Evolutionary conservation across 2,888 invertebrate genomes (phyloP).

Genomic region (Polydrusus tereticollis): DNA sequence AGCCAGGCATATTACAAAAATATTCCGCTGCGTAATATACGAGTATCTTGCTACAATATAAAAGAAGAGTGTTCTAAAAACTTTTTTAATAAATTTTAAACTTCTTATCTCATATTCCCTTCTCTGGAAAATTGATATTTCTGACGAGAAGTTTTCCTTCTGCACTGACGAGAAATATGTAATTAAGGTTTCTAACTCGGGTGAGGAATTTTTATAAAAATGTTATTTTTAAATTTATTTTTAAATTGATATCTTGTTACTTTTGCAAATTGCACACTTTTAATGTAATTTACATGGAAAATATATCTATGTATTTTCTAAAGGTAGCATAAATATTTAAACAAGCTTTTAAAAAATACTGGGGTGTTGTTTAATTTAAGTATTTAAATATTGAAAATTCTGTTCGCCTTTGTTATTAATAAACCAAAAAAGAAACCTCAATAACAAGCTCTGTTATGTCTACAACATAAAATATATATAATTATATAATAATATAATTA

Average conservation of each 20-base stretch:
- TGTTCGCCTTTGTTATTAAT: no score
- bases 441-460: no score
- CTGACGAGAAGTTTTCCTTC: slow-evolving; percentile 43
- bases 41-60: slow-evolving; percentile 44
- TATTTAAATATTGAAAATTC: no score
- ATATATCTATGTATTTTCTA: not conserved
- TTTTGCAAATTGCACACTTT: slow-evolving; percentile 9
- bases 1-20: slow-evolving; percentile 20
- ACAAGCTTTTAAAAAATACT: no score
- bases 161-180: slow-evolving; percentile 45
- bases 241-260: slow-evolving; percentile 19
- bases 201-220: slow-evolving; percentile 28
- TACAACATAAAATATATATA: no score
- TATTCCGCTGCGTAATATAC: slow-evolving; percentile 38
- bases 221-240: slow-evolving; percentile 30
- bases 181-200: slow-evolving; percentile 35
- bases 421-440: no score
- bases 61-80: slow-evolving; percentile 48
- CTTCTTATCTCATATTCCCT: slow-evolving; percentile 47
- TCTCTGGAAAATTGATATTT: slow-evolving; percentile 45
- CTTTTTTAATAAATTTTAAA: slow-evolving; percentile 56
- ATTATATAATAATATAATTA: no score
- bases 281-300: not conserved
- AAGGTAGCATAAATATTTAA: not conserved
- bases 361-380: no score